These are phyloP conservation scores for Hypotaenidia philippensis DNA, from an alignment of 2,797 vertebrate species.

Conservation along the genomic window DNA sequence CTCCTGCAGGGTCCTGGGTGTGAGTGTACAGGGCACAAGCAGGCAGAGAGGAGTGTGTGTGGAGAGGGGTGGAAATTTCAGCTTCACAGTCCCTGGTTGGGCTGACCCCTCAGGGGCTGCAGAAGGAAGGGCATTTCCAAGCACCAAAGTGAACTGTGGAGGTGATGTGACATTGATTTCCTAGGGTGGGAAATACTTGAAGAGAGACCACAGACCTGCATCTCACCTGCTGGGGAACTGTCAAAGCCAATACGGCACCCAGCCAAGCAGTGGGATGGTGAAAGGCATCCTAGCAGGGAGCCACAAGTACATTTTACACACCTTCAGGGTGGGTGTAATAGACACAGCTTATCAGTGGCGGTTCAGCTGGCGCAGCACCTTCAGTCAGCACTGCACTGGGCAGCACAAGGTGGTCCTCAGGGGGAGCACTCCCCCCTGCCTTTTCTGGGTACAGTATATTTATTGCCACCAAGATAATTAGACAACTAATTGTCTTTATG, in stretches of 20 bases:
- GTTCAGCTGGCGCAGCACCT: neutral
- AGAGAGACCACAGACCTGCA: neutral
- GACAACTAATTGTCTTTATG: neutral
- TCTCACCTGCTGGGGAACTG: neutral
- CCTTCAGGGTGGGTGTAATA: neutral
- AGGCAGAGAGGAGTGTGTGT: neutral
- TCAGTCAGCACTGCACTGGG: neutral
- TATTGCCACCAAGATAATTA: neutral
- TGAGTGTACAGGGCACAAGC: fast-evolving
- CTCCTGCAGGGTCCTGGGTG: fast-evolving
- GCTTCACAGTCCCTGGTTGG: neutral
- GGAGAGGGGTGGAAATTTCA: neutral
- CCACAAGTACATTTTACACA: neutral
- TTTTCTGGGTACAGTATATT: neutral
- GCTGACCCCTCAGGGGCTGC: neutral
- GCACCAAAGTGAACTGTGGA: neutral
- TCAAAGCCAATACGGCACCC: neutral
- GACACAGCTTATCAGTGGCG: neutral
- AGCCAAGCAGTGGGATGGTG: neutral
- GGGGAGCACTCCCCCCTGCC: neutral
- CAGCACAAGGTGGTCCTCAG: neutral
- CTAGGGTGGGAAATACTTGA: neutral
- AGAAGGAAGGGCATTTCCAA: neutral
- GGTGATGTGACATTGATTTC: neutral
- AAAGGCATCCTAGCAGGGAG: neutral